A percentile compares a stretch with the other conserved stretches of the same genome.
These are phyloP conservation scores for Phragmatobia fuliginosa DNA, from an alignment of 2,888 invertebrate species.

Conservation along the genomic window DNA sequence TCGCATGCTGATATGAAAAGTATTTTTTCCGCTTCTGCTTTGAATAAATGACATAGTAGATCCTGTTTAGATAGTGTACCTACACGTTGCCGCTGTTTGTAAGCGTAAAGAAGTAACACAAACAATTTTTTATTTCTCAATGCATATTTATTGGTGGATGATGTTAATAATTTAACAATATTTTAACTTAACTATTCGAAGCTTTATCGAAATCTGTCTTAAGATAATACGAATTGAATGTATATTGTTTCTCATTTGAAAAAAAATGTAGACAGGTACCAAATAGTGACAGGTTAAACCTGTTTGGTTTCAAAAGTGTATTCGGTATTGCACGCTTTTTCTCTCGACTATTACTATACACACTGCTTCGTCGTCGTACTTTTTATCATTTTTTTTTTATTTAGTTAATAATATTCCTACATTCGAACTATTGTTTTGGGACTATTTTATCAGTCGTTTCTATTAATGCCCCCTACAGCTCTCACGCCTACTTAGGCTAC, in stretches of 20 bases:
- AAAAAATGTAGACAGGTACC: conserved; percentile 41
- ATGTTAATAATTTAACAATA: conserved; percentile 41
- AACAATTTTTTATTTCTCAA: conserved; percentile 29
- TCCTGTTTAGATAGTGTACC: background rate
- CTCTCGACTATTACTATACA: conserved; percentile 29
- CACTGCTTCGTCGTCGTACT: background rate
- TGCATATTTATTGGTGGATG: conserved; percentile 24
- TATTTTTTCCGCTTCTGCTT: background rate
- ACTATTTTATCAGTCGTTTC: background rate
- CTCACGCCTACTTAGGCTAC: background rate
- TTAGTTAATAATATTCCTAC: background rate
- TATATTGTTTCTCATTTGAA: conserved; percentile 58
- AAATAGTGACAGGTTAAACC: conserved; percentile 56
- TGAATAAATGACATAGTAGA: background rate
- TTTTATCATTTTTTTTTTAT: background rate
- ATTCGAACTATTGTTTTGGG: background rate
- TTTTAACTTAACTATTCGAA: conserved; percentile 36
- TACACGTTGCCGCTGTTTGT: too few relatives aligned
- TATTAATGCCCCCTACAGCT: background rate
- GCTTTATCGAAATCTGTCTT: conserved; percentile 53
- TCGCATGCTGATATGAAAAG: background rate
- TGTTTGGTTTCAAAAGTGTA: conserved; percentile 49
- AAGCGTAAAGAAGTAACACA: background rate
- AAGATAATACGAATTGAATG: conserved; percentile 58
- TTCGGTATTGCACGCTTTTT: conserved; percentile 47